Conservation (phyloP, 2,113 vertebrate genomes). For the Xenus cinereus region DNA sequence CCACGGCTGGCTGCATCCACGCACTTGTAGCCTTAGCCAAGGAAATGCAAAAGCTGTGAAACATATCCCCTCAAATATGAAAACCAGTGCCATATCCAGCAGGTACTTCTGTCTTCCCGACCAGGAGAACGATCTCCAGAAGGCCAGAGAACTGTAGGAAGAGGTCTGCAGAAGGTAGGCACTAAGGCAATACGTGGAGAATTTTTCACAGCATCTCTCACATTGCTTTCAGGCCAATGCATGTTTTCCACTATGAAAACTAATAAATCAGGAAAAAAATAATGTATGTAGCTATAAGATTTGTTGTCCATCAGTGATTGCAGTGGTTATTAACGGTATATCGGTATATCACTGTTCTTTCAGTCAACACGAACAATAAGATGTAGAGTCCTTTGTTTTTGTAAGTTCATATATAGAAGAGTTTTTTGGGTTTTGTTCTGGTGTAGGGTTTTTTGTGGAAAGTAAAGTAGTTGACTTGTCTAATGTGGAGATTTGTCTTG, state of each 20-base stretch:
- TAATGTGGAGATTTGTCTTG: slow-evolving; percentile 11
- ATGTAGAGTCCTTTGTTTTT: background rate
- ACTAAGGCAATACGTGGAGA: accelerated
- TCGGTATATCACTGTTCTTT: background rate
- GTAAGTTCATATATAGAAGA: background rate
- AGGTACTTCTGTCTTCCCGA: background rate
- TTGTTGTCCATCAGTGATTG: background rate
- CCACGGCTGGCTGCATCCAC: background rate
- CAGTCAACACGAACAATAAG: background rate
- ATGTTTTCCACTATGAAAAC: background rate
- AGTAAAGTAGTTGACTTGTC: slow-evolving; percentile 53
- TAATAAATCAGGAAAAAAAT: background rate
- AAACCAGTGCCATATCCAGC: background rate
- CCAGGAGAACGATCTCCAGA: background rate
- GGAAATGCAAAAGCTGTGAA: background rate
- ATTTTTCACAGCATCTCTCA: background rate
- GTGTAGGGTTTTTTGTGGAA: background rate
- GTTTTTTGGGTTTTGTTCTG: background rate
- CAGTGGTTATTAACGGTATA: background rate
- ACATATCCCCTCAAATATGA: background rate
- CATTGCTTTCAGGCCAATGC: background rate
- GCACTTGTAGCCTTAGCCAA: background rate
- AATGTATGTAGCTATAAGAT: background rate
- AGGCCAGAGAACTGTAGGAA: background rate
- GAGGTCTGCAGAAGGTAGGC: background rate